These are phyloP conservation scores for Gobio occitaniae DNA, from an alignment of 2,797 vertebrate species.

Conservation along the genomic window DNA sequence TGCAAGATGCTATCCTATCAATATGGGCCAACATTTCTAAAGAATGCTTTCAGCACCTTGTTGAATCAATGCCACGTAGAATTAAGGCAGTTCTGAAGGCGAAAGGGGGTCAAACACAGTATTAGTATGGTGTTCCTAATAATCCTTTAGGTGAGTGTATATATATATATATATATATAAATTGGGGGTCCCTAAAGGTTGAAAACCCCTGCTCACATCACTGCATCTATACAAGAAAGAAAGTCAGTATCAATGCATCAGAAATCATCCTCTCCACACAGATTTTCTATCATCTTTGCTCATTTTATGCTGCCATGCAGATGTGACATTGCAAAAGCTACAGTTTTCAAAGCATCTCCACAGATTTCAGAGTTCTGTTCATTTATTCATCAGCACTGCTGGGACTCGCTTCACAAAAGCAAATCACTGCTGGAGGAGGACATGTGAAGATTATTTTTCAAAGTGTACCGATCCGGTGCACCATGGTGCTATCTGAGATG, in stretches of 20 bases:
- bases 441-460: constrained; percentile 39
- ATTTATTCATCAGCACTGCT: constrained; percentile 52
- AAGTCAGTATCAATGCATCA: neutral
- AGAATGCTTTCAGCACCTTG: too few relatives aligned
- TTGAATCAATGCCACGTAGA: too few relatives aligned
- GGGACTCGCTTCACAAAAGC: constrained; percentile 35
- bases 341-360: constrained; percentile 30
- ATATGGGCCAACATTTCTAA: too few relatives aligned
- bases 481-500: neutral
- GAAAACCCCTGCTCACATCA: neutral
- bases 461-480: constrained; percentile 11
- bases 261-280: neutral
- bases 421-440: constrained; percentile 35
- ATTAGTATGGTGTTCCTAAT: too few relatives aligned
- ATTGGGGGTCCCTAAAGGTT: neutral
- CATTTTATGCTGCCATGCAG: constrained; percentile 15
- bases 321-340: constrained; percentile 25
- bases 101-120: too few relatives aligned
- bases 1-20: too few relatives aligned
- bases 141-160: too few relatives aligned
- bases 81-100: too few relatives aligned
- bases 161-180: neutral
- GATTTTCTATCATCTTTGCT: constrained; percentile 28
- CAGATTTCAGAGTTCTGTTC: constrained; percentile 24
- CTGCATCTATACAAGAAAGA: neutral